phyloP scores from a whole-genome alignment of 2,888 invertebrate genomes.

The Lepeophtheirus nordmannii region DNA sequence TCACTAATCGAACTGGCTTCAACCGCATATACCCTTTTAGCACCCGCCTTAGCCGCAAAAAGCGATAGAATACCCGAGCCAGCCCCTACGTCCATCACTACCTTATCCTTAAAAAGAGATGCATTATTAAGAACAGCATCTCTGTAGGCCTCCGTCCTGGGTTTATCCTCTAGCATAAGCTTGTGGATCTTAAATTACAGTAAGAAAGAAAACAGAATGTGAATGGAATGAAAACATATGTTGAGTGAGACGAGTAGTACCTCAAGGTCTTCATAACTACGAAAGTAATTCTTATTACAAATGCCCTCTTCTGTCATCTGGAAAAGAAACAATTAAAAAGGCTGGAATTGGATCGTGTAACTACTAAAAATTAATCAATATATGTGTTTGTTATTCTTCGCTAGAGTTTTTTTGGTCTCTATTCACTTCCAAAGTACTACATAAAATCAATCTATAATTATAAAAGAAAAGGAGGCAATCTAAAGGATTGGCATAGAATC shows the following conservation, averaged over 20 bases:
- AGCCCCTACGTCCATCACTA: conserved; percentile 50
- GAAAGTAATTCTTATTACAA: conserved; percentile 43
- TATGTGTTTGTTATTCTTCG: no score
- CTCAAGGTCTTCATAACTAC: conserved; percentile 57
- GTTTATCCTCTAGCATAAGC: conserved; percentile 58
- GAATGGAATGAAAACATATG: no score
- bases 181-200: conserved; percentile 48
- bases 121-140: conserved; percentile 51
- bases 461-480: no score
- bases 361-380: no score
- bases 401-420: no score
- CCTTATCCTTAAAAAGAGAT: conserved; percentile 54
- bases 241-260: conserved; percentile 35
- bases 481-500: no score
- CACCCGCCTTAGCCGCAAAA: conserved; percentile 80
- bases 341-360: no score
- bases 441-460: no score
- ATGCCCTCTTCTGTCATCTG: background rate
- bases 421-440: no score
- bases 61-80: conserved; percentile 59
- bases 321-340: no score
- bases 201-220: background rate
- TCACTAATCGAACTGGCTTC: conserved; percentile 58
- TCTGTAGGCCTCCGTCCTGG: conserved; percentile 60
- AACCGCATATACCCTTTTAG: conserved; percentile 64